Conservation (phyloP, 2,888 invertebrate genomes). For the Kryphioiulus occultus region DNA sequence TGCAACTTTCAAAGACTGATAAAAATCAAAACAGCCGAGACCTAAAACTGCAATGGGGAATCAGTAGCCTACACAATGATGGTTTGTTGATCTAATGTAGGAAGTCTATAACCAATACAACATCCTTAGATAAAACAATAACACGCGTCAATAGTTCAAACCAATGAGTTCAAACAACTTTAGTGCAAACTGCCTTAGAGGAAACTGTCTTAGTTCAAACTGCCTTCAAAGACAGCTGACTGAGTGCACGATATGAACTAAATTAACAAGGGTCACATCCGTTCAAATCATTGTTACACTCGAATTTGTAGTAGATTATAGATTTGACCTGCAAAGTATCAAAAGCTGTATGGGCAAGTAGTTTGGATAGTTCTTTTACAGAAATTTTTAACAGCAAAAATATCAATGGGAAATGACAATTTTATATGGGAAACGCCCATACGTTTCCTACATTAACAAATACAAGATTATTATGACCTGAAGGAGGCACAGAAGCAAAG, state of each 20-base stretch:
- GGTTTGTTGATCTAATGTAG: not conserved
- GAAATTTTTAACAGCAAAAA: too few species aligned
- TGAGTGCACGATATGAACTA: not conserved
- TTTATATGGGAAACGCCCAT: not conserved
- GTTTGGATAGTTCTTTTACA: too few species aligned
- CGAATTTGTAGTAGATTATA: too few species aligned
- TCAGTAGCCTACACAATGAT: not conserved
- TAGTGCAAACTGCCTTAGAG: not conserved
- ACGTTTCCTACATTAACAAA: not conserved
- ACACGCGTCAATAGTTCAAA: not conserved
- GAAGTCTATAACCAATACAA: constrained; percentile 30
- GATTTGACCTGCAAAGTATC: too few species aligned
- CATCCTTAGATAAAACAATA: not conserved
- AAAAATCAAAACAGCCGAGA: not conserved
- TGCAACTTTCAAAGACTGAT: not conserved
- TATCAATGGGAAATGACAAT: not conserved
- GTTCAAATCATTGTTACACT: too few species aligned
- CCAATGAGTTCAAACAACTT: not conserved
- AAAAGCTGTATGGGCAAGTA: too few species aligned
- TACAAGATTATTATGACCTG: not conserved
- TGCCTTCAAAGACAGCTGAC: not conserved
- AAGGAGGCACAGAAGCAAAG: not conserved
- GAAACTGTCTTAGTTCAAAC: too few species aligned
- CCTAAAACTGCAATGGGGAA: not conserved
- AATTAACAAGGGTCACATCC: too few species aligned